Base-by-base conservation (phyloP, 1,140 invertebrate species). In the Drosophila bipectinata region DNA sequence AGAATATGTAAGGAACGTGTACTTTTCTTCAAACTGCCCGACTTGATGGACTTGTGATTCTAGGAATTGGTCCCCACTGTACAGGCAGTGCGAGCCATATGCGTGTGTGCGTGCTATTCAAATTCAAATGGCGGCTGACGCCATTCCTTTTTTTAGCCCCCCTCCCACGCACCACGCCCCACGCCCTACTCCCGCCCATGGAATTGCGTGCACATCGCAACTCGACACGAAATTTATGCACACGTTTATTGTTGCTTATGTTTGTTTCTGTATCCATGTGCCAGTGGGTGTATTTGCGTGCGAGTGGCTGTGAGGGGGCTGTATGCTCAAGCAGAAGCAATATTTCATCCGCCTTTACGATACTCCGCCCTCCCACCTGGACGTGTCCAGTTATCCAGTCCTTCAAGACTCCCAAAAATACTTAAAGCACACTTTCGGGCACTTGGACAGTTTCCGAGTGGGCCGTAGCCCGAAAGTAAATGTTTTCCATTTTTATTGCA, bases 101-200 rank as follows among this genome's bases (percentile, higher is more conserved):
- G 84, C 79, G 84, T 82, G 80, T 55, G 52, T 72, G 73, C 74
- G 66, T 72, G 74, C 68, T 79, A 88, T 88, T 88, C 84, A 89
- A 88, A 88, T 88, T 88, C 84, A 89, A 88, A 88, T 88, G 84
- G 79, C 77, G 60, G 68, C 83, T 89, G 84, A 83, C 76, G 84
- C 83, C 83, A 79, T 88, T 77, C 64, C 63, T 79, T 77, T 82
- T 79, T 54, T 58, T 41, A 66, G 71, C 45, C 57, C 24, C 61
- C 37, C n/a, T 32, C 61, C 14, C 32, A 7, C 3, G 30, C 7
- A 3, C 37, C n/a, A 3, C 12, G n/a, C 1, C n/a, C 14, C n/a
- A 14, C 4, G 39, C 4, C 14, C 41, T 15, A 2, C 41, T 4
- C 41, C 9, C 1, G 39, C 41, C 8, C 14, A 14, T 3, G 41